phyloP scores from a whole-genome alignment of 2,797 vertebrate genomes.

The Sphaeramia orbicularis region DNA sequence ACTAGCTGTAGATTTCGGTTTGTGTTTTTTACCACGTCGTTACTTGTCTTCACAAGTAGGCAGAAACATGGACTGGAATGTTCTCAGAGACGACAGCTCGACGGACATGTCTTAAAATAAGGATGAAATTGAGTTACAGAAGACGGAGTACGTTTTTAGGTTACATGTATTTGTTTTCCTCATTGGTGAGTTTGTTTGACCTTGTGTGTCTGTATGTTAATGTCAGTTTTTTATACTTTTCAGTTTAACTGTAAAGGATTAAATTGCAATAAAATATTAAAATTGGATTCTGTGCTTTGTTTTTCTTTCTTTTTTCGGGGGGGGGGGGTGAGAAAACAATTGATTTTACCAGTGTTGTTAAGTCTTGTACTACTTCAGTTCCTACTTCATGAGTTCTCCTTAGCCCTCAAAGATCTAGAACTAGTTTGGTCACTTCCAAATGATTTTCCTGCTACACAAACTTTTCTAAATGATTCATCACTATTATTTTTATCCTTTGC shows the following conservation, averaged over 20 bases:
- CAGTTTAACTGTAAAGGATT: slow-evolving; percentile 81
- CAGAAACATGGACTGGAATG: slow-evolving; percentile 59
- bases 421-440: too few species aligned
- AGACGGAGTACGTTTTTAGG: slow-evolving; percentile 51
- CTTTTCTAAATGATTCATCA: too few species aligned
- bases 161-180: slow-evolving; percentile 57
- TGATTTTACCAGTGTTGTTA: too few species aligned
- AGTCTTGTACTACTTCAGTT: too few species aligned
- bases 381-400: too few species aligned
- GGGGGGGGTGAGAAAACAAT: too few species aligned
- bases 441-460: too few species aligned
- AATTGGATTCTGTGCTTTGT: slow-evolving; percentile 8
- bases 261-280: slow-evolving; percentile 87
- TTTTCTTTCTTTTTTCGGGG: not conserved
- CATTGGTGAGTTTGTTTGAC: slow-evolving; percentile 60
- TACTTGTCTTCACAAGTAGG: slow-evolving; percentile 48
- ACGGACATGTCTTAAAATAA: slow-evolving; percentile 68
- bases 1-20: slow-evolving; percentile 66
- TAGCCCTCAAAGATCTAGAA: too few species aligned
- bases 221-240: slow-evolving; percentile 82
- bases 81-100: slow-evolving; percentile 74
- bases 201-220: slow-evolving; percentile 70
- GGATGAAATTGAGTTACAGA: slow-evolving; percentile 41
- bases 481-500: too few species aligned
- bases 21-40: slow-evolving; percentile 61